phyloP scores from a whole-genome alignment of 1,140 invertebrate genomes.

The Leptoteleia sp. region DNA sequence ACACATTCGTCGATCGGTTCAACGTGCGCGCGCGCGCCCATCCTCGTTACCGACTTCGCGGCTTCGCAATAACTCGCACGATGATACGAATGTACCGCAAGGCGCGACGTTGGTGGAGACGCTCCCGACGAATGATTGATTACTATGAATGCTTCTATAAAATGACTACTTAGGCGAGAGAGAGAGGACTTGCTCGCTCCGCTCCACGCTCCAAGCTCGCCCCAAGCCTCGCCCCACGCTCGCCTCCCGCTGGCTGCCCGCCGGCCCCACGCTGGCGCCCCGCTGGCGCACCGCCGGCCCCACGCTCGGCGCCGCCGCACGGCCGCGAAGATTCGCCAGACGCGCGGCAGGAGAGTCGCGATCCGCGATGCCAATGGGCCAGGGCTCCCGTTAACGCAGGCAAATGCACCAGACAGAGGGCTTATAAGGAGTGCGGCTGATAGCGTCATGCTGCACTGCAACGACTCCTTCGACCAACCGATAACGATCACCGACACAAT shows the following conservation, averaged over 20 bases:
- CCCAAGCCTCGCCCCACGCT: no score
- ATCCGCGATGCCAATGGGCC: no score
- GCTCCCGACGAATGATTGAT: constrained; percentile 41
- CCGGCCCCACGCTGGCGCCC: background rate
- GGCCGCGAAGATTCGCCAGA: no score
- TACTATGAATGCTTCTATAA: constrained; percentile 27
- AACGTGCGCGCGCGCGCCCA: constrained; percentile 11
- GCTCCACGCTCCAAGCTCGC: no score
- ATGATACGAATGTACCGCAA: constrained; percentile 52
- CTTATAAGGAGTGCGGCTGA: constrained; percentile 71
- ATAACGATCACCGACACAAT: constrained; percentile 62
- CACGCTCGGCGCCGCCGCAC: constrained; percentile 7
- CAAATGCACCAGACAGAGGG: constrained; percentile 51
- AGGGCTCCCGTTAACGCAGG: no score
- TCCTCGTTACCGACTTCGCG: constrained; percentile 38
- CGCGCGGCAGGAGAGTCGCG: no score
- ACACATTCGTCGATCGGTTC: constrained; percentile 5
- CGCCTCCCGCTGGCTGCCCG: background rate
- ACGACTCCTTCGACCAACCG: constrained; percentile 71
- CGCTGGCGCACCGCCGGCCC: background rate
- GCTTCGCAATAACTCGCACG: constrained; percentile 32
- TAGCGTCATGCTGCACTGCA: constrained; percentile 78
- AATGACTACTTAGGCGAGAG: constrained; percentile 27
- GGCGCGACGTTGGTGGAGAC: constrained; percentile 51
- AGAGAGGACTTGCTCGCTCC: no score